phyloP scores from a whole-genome alignment of 2,113 vertebrate genomes.

The Neotragus pygmaeus region DNA sequence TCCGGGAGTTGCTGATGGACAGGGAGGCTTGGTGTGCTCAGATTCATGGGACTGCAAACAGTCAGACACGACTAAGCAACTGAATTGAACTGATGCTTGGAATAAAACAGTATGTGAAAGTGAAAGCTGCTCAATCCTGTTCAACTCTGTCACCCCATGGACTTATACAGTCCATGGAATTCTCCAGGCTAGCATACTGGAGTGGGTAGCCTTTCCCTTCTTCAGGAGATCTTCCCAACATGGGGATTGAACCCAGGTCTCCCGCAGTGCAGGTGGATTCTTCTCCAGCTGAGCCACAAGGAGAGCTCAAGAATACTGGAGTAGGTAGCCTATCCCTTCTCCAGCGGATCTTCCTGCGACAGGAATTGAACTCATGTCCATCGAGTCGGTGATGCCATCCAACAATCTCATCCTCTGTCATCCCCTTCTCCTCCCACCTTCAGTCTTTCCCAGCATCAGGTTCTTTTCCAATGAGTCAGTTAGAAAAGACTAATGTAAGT shows the following conservation, averaged over 20 bases:
- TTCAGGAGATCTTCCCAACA: too few relatives aligned
- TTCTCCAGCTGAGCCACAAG: background rate
- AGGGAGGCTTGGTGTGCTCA: too few relatives aligned
- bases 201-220: background rate
- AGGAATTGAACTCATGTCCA: background rate
- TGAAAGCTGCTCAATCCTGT: background rate
- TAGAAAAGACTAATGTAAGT: background rate
- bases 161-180: background rate
- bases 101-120: background rate
- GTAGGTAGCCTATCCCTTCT: background rate
- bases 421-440: accelerated
- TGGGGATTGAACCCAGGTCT: too few relatives aligned
- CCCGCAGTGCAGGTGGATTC: too few relatives aligned
- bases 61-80: too few relatives aligned
- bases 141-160: background rate
- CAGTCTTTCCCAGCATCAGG: background rate
- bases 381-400: background rate
- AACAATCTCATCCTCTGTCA: background rate
- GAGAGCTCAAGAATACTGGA: background rate
- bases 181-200: background rate
- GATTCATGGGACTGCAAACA: too few relatives aligned
- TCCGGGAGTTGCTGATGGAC: too few relatives aligned
- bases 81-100: background rate
- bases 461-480: background rate
- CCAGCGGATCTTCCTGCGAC: background rate